Evolutionary conservation across 2,113 vertebrate genomes (phyloP), one percentile per base, ranked within the genome.

Genomic region (Plecturocebus donacophilus): DNA sequence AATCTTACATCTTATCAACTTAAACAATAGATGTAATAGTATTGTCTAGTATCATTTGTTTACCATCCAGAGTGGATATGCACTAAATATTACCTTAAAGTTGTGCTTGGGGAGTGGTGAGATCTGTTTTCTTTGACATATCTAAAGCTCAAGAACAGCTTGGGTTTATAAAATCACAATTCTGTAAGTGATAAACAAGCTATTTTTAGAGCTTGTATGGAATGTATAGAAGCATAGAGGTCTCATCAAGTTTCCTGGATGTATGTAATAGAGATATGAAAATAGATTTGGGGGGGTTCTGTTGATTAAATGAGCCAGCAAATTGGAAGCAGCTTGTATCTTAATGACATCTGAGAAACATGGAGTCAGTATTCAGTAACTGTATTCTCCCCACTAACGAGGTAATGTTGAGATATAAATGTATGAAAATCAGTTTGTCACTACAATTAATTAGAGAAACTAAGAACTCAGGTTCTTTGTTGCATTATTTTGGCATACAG

Each of bases 391-490:
- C 3, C 30, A n/a, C 66, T 64, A 1, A 86, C 21, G 7, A 71
- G 4, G 2, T 71, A 32, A 71, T 56, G 1, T 45, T 64, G 3
- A 93, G 25, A 79, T 45, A 54, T 1, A 71, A 52, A 84, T 23
- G 30, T 49, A n/a, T 73, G 47, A n/a, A 91, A 73, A 66, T 68
- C 13, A 84, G 3, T 42, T 82, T 70, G 5, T 32, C 11, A 47
- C 14, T 61, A 92, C 73, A 77, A 87, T 96, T 76, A 68, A 54
- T 45, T 10, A n/a, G 52, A 23, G 8, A 95, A 89, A 66, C 52
- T 42, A 76, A 76, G 81, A 66, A 1, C 6, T 2, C 45, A 75
- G 56, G 8, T 80, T 42, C 5, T 47, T 49, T 73, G 21, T 70
- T 47, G 68, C 2, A 25, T 77, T 10, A 64, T 27, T 61, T 87